phyloP scores from a whole-genome alignment of 2,888 invertebrate genomes.

The Syrphus vitripennis region DNA sequence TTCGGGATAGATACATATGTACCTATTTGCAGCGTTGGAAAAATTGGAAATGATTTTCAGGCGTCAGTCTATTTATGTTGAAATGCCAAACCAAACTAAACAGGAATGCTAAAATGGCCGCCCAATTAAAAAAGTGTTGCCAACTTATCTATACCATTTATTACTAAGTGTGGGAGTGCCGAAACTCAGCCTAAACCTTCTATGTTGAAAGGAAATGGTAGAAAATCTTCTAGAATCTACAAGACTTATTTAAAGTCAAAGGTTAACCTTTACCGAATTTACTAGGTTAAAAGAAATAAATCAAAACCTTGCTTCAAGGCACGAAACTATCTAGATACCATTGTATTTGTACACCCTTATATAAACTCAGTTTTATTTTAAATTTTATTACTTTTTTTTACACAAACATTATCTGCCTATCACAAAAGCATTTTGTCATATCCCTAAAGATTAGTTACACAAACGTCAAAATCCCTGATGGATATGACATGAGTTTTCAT shows the following conservation, averaged over 20 bases:
- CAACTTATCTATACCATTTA: too few species aligned
- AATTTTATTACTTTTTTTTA: background rate
- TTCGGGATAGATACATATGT: too few species aligned
- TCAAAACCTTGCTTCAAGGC: background rate
- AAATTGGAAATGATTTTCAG: too few species aligned
- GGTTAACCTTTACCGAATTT: background rate
- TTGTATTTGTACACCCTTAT: background rate
- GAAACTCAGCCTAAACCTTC: too few species aligned
- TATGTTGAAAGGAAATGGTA: too few species aligned
- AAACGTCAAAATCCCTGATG: conserved; percentile 10
- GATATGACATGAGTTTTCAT: conserved; percentile 4
- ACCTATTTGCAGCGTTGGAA: too few species aligned
- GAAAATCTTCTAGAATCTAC: too few species aligned
- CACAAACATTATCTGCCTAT: background rate
- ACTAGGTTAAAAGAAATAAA: background rate
- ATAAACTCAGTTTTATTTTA: background rate
- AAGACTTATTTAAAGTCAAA: background rate
- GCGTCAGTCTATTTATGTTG: too few species aligned
- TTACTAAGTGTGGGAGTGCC: too few species aligned
- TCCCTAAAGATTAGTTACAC: background rate
- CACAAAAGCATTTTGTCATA: background rate
- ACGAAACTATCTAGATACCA: background rate
- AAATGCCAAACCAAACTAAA: too few species aligned
- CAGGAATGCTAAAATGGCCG: too few species aligned
- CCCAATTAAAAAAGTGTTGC: too few species aligned